phyloP scores from a whole-genome alignment of 2,888 invertebrate species.

The Oscheius sp. region DNA sequence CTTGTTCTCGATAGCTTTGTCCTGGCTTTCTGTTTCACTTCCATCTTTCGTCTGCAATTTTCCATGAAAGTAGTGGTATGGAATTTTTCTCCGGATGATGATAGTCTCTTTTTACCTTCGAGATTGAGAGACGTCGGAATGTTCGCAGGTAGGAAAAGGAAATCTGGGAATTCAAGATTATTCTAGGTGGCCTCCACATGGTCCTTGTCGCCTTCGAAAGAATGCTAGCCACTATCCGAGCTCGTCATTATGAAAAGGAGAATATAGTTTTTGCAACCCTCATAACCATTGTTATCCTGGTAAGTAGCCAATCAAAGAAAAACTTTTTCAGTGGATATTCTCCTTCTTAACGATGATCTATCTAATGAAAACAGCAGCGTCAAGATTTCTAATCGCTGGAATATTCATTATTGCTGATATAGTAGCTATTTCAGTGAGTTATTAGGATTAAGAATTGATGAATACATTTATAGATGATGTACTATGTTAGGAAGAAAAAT shows the following conservation, averaged over 20 bases:
- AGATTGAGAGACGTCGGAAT: constrained; percentile 19
- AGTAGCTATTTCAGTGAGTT: constrained; percentile 25
- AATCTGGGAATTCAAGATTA: neutral
- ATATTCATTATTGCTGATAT: constrained; percentile 17
- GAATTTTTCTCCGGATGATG: neutral
- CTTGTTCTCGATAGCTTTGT: constrained; percentile 16
- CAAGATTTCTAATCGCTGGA: constrained; percentile 10
- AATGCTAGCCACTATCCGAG: constrained; percentile 25
- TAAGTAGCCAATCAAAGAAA: neutral
- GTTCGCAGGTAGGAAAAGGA: constrained; percentile 24
- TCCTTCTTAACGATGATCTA: constrained; percentile 8
- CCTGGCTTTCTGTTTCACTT: constrained; percentile 12
- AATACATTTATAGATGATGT: constrained; percentile 18
- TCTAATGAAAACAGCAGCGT: neutral
- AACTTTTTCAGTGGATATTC: constrained; percentile 20
- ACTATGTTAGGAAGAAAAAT: constrained; percentile 17
- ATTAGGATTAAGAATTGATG: neutral
- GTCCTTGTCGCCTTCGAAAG: constrained; percentile 26
- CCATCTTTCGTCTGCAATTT: constrained; percentile 11
- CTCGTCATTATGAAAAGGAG: constrained; percentile 19
- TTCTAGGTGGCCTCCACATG: constrained; percentile 30
- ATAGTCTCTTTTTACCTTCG: neutral
- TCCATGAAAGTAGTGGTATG: neutral
- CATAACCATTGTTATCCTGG: neutral
- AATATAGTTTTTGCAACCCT: neutral